Base-by-base conservation (phyloP, 1,140 invertebrate genomes). In the Panagrolaimus sp. region DNA sequence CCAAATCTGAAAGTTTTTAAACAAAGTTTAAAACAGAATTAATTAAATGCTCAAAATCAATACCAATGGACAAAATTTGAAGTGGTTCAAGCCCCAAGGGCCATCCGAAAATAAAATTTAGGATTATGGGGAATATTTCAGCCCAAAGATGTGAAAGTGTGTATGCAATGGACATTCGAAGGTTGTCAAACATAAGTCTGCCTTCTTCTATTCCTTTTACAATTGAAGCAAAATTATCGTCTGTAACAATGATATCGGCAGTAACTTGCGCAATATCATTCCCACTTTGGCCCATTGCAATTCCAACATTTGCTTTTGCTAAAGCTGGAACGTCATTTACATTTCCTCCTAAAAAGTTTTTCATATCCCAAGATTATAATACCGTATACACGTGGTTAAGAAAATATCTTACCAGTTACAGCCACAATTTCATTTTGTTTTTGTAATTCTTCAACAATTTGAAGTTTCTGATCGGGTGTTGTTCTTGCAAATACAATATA, bases 181-280 rank as follows among this genome's bases (percentile, higher is more conserved):
- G 55, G 46, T 78, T 78, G 55, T 78, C 78, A 44, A 78, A 78
- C 21, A 78, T 65, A 17, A 80, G 48, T 21, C 76, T 73, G 4
- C 76, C 76, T 45, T 78, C 76, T 38, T 38, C 32, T 4, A 38
- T 38, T 4, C 32, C 32, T 38, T 38, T 38, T 38, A 38, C 32
- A 38, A 38, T 38, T 38, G 32, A 38, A 38, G 32, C 32, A 38
- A 38, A 38, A 38, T 38, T 38, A 38, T 38, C 89, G 73, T 89
- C 89, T 71, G 89, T 83, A 62, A 89, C 78, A 76, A 89, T 89
- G 78, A 89, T 88, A 76, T 89, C 88, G 12, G 88, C 88, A 15
- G 88, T 62, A 43, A 43, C 45, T 68, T 67, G 17, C 12, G 75
- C 74, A 64, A 76, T 70, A 63, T 76, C 75, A 43, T 75, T 67